Conservation (phyloP, 2,888 invertebrate species). For the Aphelenchoides bicaudatus region DNA sequence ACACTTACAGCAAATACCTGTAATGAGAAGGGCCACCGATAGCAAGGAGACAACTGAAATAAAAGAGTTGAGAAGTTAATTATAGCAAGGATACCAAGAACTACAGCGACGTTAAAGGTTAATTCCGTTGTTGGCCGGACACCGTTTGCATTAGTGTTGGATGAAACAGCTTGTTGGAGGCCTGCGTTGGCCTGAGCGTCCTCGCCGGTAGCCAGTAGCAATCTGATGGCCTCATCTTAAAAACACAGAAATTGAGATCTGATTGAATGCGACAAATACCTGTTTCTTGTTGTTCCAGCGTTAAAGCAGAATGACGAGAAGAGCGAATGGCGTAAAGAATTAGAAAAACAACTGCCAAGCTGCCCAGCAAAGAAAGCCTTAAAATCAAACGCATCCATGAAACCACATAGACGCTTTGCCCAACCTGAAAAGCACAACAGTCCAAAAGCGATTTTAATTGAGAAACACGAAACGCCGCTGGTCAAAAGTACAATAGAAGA, state of each 20-base stretch:
- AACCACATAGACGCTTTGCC: too few species aligned
- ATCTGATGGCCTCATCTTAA: slow-evolving; percentile 32
- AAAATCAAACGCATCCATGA: slow-evolving; percentile 25
- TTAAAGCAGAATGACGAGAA: slow-evolving; percentile 2
- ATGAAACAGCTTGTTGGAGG: slow-evolving; percentile 1
- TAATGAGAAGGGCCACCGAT: slow-evolving; percentile 37
- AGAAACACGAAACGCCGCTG: too few species aligned
- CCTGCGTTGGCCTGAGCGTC: slow-evolving; percentile 27
- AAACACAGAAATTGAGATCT: neutral
- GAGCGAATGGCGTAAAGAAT: slow-evolving; percentile 12
- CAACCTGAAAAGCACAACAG: too few species aligned
- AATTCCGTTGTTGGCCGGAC: slow-evolving; percentile 21
- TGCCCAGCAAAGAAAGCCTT: slow-evolving; percentile 18
- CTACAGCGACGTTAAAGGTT: slow-evolving; percentile 38
- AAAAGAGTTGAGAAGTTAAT: too few species aligned
- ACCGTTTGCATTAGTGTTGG: slow-evolving; percentile 1
- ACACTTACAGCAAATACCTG: slow-evolving; percentile 43
- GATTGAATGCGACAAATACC: neutral
- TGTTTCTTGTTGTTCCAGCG: slow-evolving; percentile 21
- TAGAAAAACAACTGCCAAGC: slow-evolving; percentile 15
- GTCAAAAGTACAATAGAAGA: too few species aligned
- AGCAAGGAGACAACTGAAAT: slow-evolving; percentile 37
- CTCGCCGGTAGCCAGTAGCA: slow-evolving; percentile 29
- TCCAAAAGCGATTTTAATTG: too few species aligned
- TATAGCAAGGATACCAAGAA: too few species aligned